Percentiles rank a stretch among this genome's conserved stretches.
Conservation (phyloP, 2,797 vertebrate genomes). For the Peromyscus attwateri region DNA sequence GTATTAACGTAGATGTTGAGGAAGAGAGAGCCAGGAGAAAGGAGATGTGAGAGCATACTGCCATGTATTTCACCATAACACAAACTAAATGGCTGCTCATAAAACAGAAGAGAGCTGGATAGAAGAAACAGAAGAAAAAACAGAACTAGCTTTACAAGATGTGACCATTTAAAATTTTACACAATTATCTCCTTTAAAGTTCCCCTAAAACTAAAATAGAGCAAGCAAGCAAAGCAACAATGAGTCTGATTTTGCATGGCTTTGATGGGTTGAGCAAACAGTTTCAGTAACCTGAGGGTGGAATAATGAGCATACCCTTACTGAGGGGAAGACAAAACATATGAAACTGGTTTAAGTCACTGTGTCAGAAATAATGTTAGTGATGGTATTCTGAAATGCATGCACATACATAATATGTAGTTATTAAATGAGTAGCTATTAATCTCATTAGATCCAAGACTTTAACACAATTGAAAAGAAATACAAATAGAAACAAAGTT, state of each 20-base stretch:
- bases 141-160: not conserved
- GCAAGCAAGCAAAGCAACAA: not conserved
- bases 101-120: not conserved
- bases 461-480: constrained; percentile 32
- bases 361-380: not conserved
- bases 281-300: not conserved
- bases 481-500: not conserved
- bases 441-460: not conserved
- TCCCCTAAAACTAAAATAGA: constrained; percentile 35
- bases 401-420: not conserved
- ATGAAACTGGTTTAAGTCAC: not conserved
- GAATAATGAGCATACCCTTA: not conserved
- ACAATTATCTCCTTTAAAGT: constrained; percentile 20
- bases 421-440: constrained; percentile 46
- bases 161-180: not conserved
- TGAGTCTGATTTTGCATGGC: not conserved
- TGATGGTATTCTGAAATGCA: constrained; percentile 1
- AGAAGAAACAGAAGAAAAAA: not conserved
- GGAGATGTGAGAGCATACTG: not conserved
- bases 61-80: constrained; percentile 22
- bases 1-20: not conserved
- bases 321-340: not conserved
- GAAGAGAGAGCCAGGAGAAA: not conserved
- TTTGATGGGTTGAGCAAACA: not conserved
- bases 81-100: not conserved